These are phyloP conservation scores for Hirtodrosophila confusa DNA, from an alignment of 2,888 invertebrate genomes.

Conservation along the genomic window DNA sequence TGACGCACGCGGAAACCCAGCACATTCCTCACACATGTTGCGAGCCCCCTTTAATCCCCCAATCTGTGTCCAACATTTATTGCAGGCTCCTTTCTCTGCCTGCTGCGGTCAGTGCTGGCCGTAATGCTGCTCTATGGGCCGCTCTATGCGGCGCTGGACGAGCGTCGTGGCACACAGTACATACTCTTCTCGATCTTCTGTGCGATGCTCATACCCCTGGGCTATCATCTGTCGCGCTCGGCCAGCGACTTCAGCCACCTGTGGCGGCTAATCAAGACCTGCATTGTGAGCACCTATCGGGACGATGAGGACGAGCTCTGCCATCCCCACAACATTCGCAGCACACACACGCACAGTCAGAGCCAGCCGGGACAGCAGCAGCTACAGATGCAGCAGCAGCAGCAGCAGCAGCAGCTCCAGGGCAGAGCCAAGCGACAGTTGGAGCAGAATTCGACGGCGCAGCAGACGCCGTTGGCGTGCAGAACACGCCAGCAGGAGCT, in stretches of 20 bases:
- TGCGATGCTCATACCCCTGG: conserved; percentile 93
- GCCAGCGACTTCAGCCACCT: conserved; percentile 95
- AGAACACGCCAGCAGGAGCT: conserved; percentile 22
- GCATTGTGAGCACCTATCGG: conserved; percentile 90
- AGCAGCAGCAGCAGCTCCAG: conserved; percentile 27
- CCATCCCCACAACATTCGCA: conserved; percentile 37
- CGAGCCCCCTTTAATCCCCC: too few relatives aligned
- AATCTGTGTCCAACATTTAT: neutral
- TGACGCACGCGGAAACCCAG: too few relatives aligned
- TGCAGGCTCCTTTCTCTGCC: conserved; percentile 89
- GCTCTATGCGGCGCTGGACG: conserved; percentile 93
- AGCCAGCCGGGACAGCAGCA: conserved; percentile 29
- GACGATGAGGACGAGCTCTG: conserved; percentile 87
- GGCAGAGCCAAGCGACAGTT: conserved; percentile 25
- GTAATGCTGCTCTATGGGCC: conserved; percentile 93
- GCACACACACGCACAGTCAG: conserved; percentile 13
- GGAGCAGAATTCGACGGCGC: conserved; percentile 19
- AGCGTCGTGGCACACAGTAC: conserved; percentile 93
- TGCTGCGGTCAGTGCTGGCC: conserved; percentile 91
- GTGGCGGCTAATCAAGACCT: conserved; percentile 92
- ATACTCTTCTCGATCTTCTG: conserved; percentile 97
- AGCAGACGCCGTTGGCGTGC: conserved; percentile 12
- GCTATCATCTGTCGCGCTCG: conserved; percentile 96
- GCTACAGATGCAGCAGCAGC: conserved; percentile 34
- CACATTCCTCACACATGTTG: too few relatives aligned